Evolutionary conservation across 2,797 vertebrate genomes (phyloP).

Genomic region (Gallirallus australis): DNA sequence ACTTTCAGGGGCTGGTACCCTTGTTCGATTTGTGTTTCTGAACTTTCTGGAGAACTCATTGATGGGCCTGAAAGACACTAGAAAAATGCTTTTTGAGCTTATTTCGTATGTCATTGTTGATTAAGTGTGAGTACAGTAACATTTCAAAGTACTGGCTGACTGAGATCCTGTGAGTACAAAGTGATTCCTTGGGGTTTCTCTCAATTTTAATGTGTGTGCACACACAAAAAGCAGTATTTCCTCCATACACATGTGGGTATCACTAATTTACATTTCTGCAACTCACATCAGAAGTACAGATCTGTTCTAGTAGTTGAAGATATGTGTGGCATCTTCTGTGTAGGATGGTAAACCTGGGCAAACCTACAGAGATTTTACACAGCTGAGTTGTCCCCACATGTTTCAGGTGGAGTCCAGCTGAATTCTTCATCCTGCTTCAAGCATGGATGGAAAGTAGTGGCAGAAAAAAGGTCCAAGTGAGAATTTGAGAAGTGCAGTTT

Average conservation of each 20-base stretch:
- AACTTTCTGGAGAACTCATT: not conserved
- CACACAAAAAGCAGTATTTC: not conserved
- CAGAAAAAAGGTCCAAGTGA: not conserved
- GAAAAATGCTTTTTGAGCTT: not conserved
- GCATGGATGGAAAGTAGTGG: not conserved
- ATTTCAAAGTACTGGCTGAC: not conserved
- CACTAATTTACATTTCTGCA: not conserved
- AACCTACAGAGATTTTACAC: not conserved
- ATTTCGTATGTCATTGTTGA: not conserved
- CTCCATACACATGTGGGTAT: not conserved
- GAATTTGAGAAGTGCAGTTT: conserved; percentile 35
- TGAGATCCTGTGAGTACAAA: not conserved
- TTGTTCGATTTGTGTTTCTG: not conserved
- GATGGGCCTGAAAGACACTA: not conserved
- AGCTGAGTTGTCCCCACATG: not conserved
- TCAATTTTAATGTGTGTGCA: not conserved
- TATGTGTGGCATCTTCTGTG: not conserved
- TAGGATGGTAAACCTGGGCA: not conserved
- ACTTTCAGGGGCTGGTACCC: not conserved
- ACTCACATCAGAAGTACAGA: not conserved
- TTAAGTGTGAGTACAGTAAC: not conserved
- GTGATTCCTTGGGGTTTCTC: not conserved
- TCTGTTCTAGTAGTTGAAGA: not conserved
- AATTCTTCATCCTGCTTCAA: not conserved
- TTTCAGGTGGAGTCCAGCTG: not conserved